These are phyloP conservation scores for Nephotettix cincticeps DNA, from an alignment of 1,140 invertebrate species.

Conservation along the genomic window DNA sequence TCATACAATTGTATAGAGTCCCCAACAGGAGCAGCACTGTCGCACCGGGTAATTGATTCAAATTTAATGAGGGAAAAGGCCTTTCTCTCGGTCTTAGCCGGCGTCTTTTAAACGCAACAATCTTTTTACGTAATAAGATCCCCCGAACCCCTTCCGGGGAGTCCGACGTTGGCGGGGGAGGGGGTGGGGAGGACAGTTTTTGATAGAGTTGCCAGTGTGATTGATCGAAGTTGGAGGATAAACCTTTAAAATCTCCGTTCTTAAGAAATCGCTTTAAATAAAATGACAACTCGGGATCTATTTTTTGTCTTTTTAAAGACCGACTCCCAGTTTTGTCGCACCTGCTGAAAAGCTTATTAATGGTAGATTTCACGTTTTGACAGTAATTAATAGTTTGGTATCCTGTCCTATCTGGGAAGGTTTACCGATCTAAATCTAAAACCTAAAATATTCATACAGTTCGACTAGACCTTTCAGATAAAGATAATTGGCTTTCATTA, in stretches of 20 bases:
- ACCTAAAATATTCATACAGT: too few species aligned
- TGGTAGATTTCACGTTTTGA: not conserved
- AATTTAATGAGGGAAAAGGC: not conserved
- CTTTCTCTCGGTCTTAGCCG: not conserved
- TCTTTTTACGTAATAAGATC: not conserved
- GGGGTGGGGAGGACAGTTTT: not conserved
- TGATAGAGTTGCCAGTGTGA: slow-evolving; percentile 2
- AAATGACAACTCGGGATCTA: not conserved
- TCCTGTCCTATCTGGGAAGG: too few species aligned
- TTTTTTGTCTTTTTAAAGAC: not conserved
- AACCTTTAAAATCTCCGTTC: slow-evolving; percentile 4
- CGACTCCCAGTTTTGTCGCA: not conserved
- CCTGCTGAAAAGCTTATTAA: slow-evolving; percentile 2
- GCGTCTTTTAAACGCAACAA: not conserved
- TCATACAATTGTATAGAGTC: not conserved
- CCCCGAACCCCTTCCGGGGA: too few species aligned
- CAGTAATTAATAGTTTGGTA: not conserved
- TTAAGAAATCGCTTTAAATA: slow-evolving; percentile 13
- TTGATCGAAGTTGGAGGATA: not conserved
- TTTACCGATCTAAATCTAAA: too few species aligned
- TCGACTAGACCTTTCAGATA: too few species aligned
- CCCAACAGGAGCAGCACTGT: not conserved
- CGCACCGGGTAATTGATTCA: not conserved
- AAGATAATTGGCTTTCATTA: too few species aligned
- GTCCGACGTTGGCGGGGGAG: not conserved